Conservation (phyloP, 2,888 invertebrate genomes). For the Eurois occulta region DNA sequence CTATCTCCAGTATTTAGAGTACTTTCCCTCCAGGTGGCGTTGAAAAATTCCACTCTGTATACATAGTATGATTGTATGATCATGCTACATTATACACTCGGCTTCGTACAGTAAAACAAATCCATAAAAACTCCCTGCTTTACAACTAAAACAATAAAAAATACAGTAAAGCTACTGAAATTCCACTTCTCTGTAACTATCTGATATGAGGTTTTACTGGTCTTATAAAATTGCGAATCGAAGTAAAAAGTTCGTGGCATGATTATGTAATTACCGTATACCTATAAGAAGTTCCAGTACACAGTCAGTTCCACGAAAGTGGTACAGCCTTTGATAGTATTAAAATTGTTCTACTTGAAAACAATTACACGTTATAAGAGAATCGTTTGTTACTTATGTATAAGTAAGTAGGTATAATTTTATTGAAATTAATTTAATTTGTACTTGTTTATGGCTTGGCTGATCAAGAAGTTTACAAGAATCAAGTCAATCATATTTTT, state of each 20-base stretch:
- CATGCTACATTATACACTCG: constrained; percentile 25
- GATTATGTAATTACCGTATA: neutral
- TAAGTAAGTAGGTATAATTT: neutral
- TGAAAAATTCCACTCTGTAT: too few species aligned
- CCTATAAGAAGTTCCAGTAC: constrained; percentile 19
- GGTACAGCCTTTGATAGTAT: neutral
- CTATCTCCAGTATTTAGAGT: too few species aligned
- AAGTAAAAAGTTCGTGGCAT: constrained; percentile 26
- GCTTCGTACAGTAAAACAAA: constrained; percentile 23
- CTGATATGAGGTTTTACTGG: constrained; percentile 29
- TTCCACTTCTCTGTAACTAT: neutral
- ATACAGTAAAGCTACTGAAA: constrained; percentile 29
- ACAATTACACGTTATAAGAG: constrained; percentile 14
- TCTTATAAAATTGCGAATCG: constrained; percentile 25
- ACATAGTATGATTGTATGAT: constrained; percentile 48
- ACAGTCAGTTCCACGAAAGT: too few species aligned
- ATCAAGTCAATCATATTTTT: neutral
- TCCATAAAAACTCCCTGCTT: constrained; percentile 35
- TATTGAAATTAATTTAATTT: neutral
- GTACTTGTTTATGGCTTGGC: neutral
- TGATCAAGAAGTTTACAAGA: neutral
- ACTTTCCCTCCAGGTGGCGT: too few species aligned
- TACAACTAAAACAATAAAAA: constrained; percentile 49
- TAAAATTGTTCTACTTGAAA: constrained; percentile 2
- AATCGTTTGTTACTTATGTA: neutral